Evolutionary conservation across 2,888 invertebrate species (phyloP).

Genomic region (Mimas tiliae): DNA sequence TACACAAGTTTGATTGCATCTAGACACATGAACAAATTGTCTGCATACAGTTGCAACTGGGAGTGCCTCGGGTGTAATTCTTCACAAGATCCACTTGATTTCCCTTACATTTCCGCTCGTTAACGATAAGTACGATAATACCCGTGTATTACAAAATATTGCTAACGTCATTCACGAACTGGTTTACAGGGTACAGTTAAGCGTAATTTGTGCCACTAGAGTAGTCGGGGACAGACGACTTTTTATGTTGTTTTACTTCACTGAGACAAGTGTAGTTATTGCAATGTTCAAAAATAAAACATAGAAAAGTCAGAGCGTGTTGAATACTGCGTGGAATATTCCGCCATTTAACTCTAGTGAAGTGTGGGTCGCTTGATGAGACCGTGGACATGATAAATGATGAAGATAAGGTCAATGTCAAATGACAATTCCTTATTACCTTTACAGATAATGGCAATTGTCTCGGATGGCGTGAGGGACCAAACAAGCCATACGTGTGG

Average conservation of each 20-base stretch:
- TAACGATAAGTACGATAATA: slow-evolving; percentile 72
- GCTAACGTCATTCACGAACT: slow-evolving; percentile 64
- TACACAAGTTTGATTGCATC: slow-evolving; percentile 42
- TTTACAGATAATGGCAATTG: slow-evolving; percentile 94
- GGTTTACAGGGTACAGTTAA: slow-evolving; percentile 71
- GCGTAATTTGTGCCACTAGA: slow-evolving; percentile 67
- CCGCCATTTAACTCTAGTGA: slow-evolving; percentile 41
- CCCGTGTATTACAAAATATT: slow-evolving; percentile 69
- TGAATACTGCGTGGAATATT: slow-evolving; percentile 56
- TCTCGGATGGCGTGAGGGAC: slow-evolving; percentile 95
- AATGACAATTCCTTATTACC: slow-evolving; percentile 44
- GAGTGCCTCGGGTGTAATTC: slow-evolving; percentile 63
- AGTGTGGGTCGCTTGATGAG: slow-evolving; percentile 46
- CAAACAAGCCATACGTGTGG: slow-evolving; percentile 95
- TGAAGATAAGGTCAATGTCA: slow-evolving; percentile 43
- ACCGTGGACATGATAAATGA: slow-evolving; percentile 54
- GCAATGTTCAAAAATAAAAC: slow-evolving; percentile 48
- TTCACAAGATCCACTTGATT: slow-evolving; percentile 59
- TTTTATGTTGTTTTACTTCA: slow-evolving; percentile 43
- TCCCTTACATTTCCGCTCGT: slow-evolving; percentile 71
- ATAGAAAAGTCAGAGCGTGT: slow-evolving; percentile 44
- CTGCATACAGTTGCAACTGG: slow-evolving; percentile 50
- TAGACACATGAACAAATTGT: slow-evolving; percentile 45
- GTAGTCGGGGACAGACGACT: slow-evolving; percentile 49
- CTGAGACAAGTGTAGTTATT: slow-evolving; percentile 42